Conservation (phyloP, 2,113 vertebrate genomes). For the Epinephelus lanceolatus region DNA sequence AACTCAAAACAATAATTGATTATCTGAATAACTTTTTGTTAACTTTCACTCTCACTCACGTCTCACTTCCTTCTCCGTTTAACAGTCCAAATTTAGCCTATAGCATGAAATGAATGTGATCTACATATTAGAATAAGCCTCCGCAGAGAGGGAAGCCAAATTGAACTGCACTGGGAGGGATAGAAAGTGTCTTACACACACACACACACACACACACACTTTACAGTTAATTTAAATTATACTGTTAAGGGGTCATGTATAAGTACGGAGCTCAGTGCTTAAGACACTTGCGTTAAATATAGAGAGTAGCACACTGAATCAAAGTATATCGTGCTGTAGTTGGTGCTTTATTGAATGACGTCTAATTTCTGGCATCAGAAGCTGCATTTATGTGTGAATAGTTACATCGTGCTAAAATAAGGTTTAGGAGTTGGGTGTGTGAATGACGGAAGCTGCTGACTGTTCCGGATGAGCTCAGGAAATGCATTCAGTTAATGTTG, state of each 20-base stretch:
- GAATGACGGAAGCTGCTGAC: slow-evolving; percentile 28
- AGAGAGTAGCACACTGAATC: neutral
- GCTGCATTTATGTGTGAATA: neutral
- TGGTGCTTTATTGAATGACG: neutral
- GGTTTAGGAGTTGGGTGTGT: neutral
- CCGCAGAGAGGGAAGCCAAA: neutral
- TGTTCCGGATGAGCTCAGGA: neutral
- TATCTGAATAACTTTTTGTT: too few relatives aligned
- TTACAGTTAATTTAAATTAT: slow-evolving; percentile 17
- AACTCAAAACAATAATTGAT: neutral
- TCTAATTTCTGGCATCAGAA: neutral
- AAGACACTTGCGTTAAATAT: neutral
- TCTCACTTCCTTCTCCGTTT: neutral
- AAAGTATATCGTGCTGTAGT: neutral
- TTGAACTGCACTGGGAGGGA: neutral
- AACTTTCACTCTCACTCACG: neutral
- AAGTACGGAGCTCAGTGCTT: neutral
- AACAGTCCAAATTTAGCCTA: neutral
- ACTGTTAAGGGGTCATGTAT: slow-evolving; percentile 13
- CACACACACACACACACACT: neutral
- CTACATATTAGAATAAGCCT: neutral
- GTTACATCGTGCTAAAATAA: neutral
- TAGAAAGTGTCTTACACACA: too few relatives aligned
- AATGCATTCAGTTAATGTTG: slow-evolving; percentile 3
- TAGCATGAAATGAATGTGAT: slow-evolving; percentile 8